Evolutionary conservation across 2,888 invertebrate genomes (phyloP).

Genomic region (Cataglyphis cursor): DNA sequence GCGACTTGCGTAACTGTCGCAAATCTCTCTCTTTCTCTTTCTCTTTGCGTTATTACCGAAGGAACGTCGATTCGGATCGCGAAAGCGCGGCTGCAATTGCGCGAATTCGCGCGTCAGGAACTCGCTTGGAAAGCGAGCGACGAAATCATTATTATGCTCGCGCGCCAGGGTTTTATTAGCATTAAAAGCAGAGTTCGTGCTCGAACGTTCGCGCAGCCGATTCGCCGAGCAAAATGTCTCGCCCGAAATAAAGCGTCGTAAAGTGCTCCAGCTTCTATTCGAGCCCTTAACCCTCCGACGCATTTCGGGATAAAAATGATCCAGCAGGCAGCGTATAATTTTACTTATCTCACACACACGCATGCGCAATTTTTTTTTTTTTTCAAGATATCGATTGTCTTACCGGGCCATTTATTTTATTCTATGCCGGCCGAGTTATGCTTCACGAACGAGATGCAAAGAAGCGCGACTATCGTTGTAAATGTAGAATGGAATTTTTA

Average conservation of each 20-base stretch:
- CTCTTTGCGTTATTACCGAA: background rate
- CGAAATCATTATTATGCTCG: constrained; percentile 41
- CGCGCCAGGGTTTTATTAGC: constrained; percentile 52
- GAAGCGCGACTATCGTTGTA: background rate
- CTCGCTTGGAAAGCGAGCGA: background rate
- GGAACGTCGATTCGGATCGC: background rate
- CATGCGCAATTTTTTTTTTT: background rate
- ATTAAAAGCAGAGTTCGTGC: constrained; percentile 54
- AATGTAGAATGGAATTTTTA: constrained; percentile 3
- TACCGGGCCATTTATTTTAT: background rate
- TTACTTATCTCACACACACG: background rate
- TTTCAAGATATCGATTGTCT: background rate
- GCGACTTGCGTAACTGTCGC: constrained; percentile 17
- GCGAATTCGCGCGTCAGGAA: background rate
- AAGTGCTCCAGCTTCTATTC: constrained; percentile 36
- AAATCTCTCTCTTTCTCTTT: background rate
- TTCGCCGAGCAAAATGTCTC: constrained; percentile 52
- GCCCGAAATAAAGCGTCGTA: constrained; percentile 47
- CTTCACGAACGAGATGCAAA: background rate
- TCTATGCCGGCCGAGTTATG: background rate
- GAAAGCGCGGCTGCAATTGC: constrained; percentile 31
- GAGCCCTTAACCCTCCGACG: constrained; percentile 29
- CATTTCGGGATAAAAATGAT: constrained; percentile 24
- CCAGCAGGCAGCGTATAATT: background rate
- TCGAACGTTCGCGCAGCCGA: constrained; percentile 49